Base-by-base conservation (phyloP, 1,140 invertebrate species). In the Euwallacea fornicatus region DNA sequence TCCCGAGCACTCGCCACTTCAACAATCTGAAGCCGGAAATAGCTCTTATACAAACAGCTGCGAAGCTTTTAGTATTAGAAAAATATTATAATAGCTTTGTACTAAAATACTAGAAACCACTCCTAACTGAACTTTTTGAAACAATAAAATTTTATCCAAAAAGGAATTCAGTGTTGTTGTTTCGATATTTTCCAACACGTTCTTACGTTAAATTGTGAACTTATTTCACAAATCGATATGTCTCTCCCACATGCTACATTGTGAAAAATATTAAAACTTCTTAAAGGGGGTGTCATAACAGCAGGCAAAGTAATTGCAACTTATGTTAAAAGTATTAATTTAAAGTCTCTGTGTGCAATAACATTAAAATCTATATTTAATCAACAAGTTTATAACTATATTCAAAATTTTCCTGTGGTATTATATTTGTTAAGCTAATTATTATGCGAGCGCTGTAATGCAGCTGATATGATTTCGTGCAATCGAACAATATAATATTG, bases 141-240 rank as follows among this genome's bases (percentile, higher is more conserved):
- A 61, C 59, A 61, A 61, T 64, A 64, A 53, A 7, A 15, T 42
- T 42, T 54, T 55, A 46, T 53, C 13, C 7, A 13, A 54, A 65
- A 53, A 55, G 7, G 10, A 65, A 65, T 54, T 46, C 55, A 21
- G 58, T 46, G 53, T 59, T 44, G 65, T 67, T 67, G 65, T 67
- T 67, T 67, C 65, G 50, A 67, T 67, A 67, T 67, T 67, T 67
- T 59, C 54, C 41, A 42, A 67, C 65, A 67, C 55, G 65, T 59
- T 46, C 55, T 67, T 59, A 67, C 53, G 55, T 67, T 67, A 67
- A 67, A 67, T 67, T 67, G 65, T 67, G 55, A 67, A 67, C 42
- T 33, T 65, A 50, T 50, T 58, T 58, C 65, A 21, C 65, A 67
- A 67, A 58, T 67, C 65, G 65, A 67, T 67, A 67, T 67, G 65